These are phyloP conservation scores for Cryptoblepharus egeriae DNA, from an alignment of 2,797 vertebrate species.

Conservation along the genomic window DNA sequence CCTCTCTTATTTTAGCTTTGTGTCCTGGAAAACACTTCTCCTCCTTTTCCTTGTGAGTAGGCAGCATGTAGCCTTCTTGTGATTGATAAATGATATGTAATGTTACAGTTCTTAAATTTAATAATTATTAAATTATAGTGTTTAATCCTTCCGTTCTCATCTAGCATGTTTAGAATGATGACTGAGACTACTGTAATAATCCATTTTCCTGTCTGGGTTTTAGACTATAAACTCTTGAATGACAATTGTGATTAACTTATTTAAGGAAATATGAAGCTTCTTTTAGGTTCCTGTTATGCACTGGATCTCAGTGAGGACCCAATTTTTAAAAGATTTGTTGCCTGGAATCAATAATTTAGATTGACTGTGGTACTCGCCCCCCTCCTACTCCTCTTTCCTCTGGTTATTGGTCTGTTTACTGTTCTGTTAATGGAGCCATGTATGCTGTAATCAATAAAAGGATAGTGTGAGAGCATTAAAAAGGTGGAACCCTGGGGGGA, in stretches of 20 bases:
- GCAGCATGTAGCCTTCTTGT: no score
- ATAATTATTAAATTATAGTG: no score
- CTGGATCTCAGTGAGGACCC: not conserved
- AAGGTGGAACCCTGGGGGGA: not conserved
- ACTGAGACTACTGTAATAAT: not conserved
- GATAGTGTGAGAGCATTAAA: fast-evolving
- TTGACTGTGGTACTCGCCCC: fast-evolving
- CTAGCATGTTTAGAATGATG: fast-evolving
- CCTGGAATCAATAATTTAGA: not conserved
- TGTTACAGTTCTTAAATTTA: no score
- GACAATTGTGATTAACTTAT: not conserved
- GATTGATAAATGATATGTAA: no score
- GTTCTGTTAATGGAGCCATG: fast-evolving
- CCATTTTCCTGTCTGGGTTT: not conserved
- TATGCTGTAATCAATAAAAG: fast-evolving
- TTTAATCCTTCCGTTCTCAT: fast-evolving
- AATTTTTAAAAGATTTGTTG: not conserved
- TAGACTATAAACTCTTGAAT: not conserved
- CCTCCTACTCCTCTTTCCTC: not conserved
- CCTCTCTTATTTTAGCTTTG: no score
- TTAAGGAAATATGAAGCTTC: not conserved
- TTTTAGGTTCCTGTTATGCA: not conserved
- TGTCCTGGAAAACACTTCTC: no score
- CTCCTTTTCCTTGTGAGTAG: no score
- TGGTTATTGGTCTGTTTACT: not conserved